A percentile compares a stretch with the other conserved stretches of the same genome.
These are phyloP conservation scores for Sebastes taczanowskii DNA, from an alignment of 2,797 vertebrate genomes.

Conservation along the genomic window DNA sequence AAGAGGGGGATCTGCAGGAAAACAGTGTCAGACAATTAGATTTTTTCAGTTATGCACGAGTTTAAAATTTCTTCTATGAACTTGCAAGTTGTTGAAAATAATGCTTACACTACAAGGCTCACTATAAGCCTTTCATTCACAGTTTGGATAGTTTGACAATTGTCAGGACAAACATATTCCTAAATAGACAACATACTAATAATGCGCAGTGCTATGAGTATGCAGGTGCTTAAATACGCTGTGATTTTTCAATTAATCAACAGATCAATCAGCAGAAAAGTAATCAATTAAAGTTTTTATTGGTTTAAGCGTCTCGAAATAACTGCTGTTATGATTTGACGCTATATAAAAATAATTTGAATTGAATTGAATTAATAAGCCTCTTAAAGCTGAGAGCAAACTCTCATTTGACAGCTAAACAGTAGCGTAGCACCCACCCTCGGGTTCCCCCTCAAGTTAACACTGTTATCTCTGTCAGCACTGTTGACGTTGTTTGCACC, in stretches of 20 bases:
- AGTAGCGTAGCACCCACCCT: too few relatives aligned
- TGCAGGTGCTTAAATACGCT: background rate
- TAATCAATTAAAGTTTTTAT: background rate
- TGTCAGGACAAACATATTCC: background rate
- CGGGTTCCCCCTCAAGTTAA: background rate
- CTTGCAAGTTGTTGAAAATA: background rate
- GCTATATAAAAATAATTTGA: too few relatives aligned
- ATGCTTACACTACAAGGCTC: background rate
- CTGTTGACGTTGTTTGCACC: background rate
- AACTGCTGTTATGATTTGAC: too few relatives aligned
- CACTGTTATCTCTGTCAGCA: background rate
- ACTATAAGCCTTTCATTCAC: background rate
- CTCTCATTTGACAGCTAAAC: too few relatives aligned
- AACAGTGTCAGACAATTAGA: background rate
- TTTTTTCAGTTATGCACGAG: background rate
- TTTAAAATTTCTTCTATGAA: background rate
- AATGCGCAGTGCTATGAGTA: background rate
- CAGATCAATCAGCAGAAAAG: background rate
- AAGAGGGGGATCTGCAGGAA: constrained; percentile 93
- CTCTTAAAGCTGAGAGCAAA: background rate
- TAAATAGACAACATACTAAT: background rate
- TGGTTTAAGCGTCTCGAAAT: background rate
- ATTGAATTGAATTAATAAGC: background rate
- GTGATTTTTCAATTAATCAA: background rate
- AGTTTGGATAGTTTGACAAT: background rate